phyloP scores from a whole-genome alignment of 2,888 invertebrate genomes.

The Ariolimax columbianus region DNA sequence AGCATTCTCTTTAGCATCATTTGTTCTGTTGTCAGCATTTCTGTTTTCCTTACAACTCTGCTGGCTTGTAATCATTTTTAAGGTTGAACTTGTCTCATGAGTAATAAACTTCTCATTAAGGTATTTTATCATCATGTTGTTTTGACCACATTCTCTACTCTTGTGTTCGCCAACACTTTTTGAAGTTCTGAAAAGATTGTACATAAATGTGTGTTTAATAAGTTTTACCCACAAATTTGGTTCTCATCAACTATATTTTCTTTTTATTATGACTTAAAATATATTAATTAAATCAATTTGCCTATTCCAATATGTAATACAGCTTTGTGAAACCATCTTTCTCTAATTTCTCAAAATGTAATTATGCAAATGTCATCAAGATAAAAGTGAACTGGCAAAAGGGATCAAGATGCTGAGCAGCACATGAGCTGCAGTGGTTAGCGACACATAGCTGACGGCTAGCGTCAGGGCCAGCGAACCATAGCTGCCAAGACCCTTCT shows the following conservation, averaged over 20 bases:
- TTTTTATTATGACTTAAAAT: background rate
- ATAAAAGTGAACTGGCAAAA: no score
- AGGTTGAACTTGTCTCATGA: background rate
- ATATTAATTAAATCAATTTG: no score
- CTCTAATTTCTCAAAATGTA: no score
- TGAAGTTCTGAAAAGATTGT: constrained; percentile 1
- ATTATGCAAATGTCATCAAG: no score
- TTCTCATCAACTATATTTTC: background rate
- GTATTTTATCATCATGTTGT: background rate
- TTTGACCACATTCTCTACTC: background rate
- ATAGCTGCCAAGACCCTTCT: no score
- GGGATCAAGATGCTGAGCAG: no score
- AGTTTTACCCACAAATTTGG: background rate
- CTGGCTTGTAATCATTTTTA: background rate
- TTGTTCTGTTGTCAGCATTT: background rate
- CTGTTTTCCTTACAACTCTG: background rate
- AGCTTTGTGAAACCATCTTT: no score
- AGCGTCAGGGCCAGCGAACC: no score
- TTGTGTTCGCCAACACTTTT: background rate
- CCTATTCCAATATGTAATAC: no score
- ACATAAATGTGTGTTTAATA: background rate
- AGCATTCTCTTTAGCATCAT: background rate
- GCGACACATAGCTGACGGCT: no score
- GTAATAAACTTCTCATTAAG: background rate
- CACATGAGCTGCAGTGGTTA: no score